Conservation (phyloP, 2,113 vertebrate genomes). For the Hemiscyllium ocellatum region DNA sequence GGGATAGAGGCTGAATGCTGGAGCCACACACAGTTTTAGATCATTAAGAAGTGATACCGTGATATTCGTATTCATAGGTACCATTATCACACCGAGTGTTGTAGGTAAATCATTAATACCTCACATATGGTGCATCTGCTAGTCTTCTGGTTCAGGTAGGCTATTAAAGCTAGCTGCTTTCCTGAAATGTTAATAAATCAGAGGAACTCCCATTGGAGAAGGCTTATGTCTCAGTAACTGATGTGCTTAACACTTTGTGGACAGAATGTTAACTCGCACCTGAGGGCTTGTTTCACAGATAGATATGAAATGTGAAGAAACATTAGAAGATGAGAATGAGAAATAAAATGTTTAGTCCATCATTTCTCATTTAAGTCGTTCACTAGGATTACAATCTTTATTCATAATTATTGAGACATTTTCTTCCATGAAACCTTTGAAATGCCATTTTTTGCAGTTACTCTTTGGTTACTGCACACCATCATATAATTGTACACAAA, state of each 20-base stretch:
- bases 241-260: not conserved
- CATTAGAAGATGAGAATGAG: not conserved
- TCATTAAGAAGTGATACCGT: not conserved
- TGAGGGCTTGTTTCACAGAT: not conserved
- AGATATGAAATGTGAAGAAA: not conserved
- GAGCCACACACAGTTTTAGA: not conserved
- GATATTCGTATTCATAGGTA: not conserved
- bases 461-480: not conserved
- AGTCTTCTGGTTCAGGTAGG: not conserved
- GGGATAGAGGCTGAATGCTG: not conserved
- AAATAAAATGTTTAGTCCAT: not conserved
- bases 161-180: not conserved
- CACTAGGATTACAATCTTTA: not conserved
- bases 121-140: not conserved
- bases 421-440: not conserved
- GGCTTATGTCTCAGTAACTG: not conserved
- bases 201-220: not conserved
- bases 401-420: not conserved
- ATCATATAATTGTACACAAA: not conserved
- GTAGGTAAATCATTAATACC: constrained; percentile 4
- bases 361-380: not conserved
- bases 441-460: not conserved
- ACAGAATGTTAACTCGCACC: not conserved
- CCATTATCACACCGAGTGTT: not conserved
- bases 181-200: constrained; percentile 21